Evolutionary conservation across 30 jellyfish, hydroid and myxozoan species (phyloP), one percentile per base, ranked within the genome.

Genomic region (Clytia hemisphaerica): DNA sequence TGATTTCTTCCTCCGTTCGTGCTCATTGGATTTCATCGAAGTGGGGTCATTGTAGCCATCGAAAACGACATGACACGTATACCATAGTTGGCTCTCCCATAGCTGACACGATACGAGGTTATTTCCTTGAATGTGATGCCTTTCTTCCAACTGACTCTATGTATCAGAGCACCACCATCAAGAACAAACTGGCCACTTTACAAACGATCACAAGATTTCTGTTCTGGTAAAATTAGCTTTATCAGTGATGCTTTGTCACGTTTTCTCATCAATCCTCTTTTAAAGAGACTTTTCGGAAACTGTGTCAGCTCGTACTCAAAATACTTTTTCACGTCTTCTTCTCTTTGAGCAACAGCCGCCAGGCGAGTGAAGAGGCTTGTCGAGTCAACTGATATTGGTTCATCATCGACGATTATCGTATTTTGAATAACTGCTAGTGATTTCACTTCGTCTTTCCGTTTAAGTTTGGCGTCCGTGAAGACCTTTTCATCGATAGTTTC

Each of bases 161-260:
- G 81, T 38, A 73, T 68, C 53, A 58, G 71, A 4, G 86, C 86
- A 16, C 86, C 86, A 36, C 80, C 81, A 73, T 73, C 86, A 29
- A n/a, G n/a, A n/a, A n/a, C 51, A 54, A 0, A 73, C 80, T 54
- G 12, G 7, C 16, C 29, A 7, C 27, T 14, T 27, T 6, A n/a
- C 53, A 42, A 9, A 27, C 29, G 66, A n/a, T 12, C 12, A 24
- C 66, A 51, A 51, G 21, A 51, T 51, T 51, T 51, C 66, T 51
- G 12, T 51, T 51, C 66, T 51, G 66, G 66, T 51, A 51, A 24
- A 7, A 51, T 51, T 16, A 27, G 12, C 66, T 12, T 51, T 51
- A 12, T 16, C 32, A 51, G 28, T 27, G 66, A 51, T 51, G 66
- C 66, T 60, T 64, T 76, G 1, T 62, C 82, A 45, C 80, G 88